These are phyloP conservation scores for Pachyseris speciosa DNA, from an alignment of 64 coral and sea anemone genomes.

Conservation along the genomic window DNA sequence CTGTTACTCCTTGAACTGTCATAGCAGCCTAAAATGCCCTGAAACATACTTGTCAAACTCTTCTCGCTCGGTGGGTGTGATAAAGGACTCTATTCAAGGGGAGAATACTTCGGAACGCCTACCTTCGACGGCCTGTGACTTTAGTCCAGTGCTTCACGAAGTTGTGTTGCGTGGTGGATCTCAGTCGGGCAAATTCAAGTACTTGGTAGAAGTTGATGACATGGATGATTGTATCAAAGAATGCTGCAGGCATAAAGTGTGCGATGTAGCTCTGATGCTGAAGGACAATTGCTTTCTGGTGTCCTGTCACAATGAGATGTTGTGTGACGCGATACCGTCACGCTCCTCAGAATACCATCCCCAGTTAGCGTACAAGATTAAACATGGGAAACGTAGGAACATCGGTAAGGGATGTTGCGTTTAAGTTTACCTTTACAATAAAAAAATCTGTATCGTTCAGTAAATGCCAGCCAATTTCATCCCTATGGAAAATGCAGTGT, in stretches of 20 bases:
- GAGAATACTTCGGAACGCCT: not conserved
- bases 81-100: not conserved
- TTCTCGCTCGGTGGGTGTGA: not conserved
- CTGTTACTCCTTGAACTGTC: conserved; percentile 22
- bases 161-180: conserved; percentile 65
- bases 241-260: conserved; percentile 70
- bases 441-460: no score
- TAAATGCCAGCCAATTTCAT: no score
- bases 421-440: not conserved
- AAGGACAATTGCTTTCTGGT: conserved; percentile 77
- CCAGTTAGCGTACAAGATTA: conserved; percentile 34
- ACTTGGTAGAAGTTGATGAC: conserved; percentile 14
- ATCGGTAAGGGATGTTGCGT: not conserved
- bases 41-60: not conserved
- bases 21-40: not conserved
- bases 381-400: not conserved
- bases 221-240: conserved; percentile 53
- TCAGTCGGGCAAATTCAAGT: conserved; percentile 61
- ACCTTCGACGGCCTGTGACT: conserved; percentile 10
- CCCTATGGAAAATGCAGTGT: no score
- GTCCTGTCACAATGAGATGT: conserved; percentile 31
- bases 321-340: conserved; percentile 58
- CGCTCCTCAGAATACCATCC: conserved; percentile 26
- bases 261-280: conserved; percentile 79
- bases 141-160: conserved; percentile 38